Base-by-base conservation (phyloP, 2,797 vertebrate species). In the Acrocephalus scirpaceus region DNA sequence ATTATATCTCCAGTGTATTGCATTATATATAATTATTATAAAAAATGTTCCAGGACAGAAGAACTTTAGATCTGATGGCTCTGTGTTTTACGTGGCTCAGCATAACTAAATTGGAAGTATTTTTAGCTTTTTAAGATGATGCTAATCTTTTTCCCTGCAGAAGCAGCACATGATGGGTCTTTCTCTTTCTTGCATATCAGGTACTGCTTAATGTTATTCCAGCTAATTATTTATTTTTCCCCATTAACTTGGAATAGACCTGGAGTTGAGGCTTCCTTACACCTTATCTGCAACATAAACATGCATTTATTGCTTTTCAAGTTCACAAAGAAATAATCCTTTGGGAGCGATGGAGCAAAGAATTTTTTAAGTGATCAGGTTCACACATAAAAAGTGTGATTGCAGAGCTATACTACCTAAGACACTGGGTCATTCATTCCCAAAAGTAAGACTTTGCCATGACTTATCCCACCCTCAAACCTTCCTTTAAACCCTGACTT, bases 391-490 rank as follows among this genome's bases (percentile, higher is more conserved):
- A 77, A 86, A 85, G 14, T 54, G 7, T 30, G 64, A 58, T 78
- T 84, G 38, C 71, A 85, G 50, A 74, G 64, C 65, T 82, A 25
- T 77, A 7, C 53, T 85, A 17, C 38, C 30, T 67, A 73, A 93
- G 83, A 92, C 86, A 95, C 67, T 94, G 72, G 73, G 42, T 90
- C 47, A 93, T 94, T 94, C 72, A 82, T 90, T 88, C 69, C 65
- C 13, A 30, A 79, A 90, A 80, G 29, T 79, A 90, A 86, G 85
- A 91, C 51, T 70, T 85, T 79, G 9, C 34, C 5, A 2, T 69
- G 45, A 82, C 86, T 95, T 93, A 74, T 82, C 64, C 78, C 40
- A 72, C 88, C 29, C 32, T 88, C 72, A 85, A 91, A 75, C 60
- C 77, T 86, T 93, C 86, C 72, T 91, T 92, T 88, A 90, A 92